phyloP scores from a whole-genome alignment of 2,888 invertebrate species.

The Capitulum mitella region DNA sequence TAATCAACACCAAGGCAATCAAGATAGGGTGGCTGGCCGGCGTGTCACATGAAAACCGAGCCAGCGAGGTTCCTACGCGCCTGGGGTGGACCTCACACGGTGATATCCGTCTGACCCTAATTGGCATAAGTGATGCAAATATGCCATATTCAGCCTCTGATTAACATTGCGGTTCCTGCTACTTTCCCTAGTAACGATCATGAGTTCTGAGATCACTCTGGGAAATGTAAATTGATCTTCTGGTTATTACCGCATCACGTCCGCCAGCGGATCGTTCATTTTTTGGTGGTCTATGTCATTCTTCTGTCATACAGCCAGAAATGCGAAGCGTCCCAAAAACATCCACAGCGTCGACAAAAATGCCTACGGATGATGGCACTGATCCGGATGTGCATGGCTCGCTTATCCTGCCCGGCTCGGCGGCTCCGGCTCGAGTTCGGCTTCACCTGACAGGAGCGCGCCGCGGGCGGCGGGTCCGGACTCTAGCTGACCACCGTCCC shows the following conservation, averaged over 20 bases:
- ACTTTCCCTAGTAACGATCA: neutral
- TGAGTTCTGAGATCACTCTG: neutral
- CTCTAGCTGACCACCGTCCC: too few relatives aligned
- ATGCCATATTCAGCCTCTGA: too few relatives aligned
- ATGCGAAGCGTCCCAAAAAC: neutral
- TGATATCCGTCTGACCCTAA: neutral
- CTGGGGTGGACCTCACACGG: neutral
- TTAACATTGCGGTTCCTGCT: neutral
- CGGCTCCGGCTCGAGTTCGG: too few relatives aligned
- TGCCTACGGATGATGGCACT: too few relatives aligned
- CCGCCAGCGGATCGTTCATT: neutral
- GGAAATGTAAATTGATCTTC: neutral
- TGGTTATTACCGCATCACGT: neutral
- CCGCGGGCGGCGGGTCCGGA: too few relatives aligned
- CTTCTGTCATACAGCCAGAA: neutral
- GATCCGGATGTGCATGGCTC: too few relatives aligned
- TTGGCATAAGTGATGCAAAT: neutral
- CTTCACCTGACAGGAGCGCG: too few relatives aligned
- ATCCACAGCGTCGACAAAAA: neutral
- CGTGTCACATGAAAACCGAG: neutral
- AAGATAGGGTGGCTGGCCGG: too few relatives aligned
- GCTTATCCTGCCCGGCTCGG: too few relatives aligned
- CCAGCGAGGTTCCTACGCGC: neutral
- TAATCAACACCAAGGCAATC: neutral
- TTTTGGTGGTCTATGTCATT: neutral